These are phyloP conservation scores for Morelia viridis DNA, from an alignment of 2,797 vertebrate genomes.

Conservation along the genomic window DNA sequence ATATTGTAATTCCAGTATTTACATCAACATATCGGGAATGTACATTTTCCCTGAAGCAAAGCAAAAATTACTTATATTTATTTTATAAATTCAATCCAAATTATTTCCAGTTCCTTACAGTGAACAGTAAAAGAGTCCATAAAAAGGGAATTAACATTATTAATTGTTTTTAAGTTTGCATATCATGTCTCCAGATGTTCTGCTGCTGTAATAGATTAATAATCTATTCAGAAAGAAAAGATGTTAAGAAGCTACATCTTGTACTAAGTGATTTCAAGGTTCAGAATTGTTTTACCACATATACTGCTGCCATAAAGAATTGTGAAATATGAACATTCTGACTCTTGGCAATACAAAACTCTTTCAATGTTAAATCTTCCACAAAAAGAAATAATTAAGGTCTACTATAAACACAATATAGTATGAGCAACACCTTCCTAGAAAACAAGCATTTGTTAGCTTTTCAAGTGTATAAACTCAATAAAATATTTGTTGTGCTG, in stretches of 20 bases:
- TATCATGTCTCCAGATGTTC: not conserved
- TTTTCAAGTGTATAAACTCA: slow-evolving; percentile 42
- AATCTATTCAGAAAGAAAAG: not conserved
- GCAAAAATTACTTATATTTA: not conserved
- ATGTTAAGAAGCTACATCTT: slow-evolving; percentile 30
- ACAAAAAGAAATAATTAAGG: slow-evolving; percentile 10
- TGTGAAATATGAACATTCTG: slow-evolving; percentile 25
- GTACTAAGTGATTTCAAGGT: slow-evolving; percentile 5
- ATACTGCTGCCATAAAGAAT: slow-evolving; percentile 25
- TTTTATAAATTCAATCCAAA: not conserved
- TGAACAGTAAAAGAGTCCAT: slow-evolving; percentile 7
- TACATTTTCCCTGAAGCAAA: slow-evolving; percentile 13
- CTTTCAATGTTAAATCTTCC: slow-evolving; percentile 2
- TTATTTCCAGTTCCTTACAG: not conserved
- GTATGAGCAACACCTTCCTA: not conserved
- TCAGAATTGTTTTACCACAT: slow-evolving; percentile 42
- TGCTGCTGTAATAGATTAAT: not conserved
- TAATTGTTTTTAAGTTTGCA: slow-evolving; percentile 22
- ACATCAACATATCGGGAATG: not conserved
- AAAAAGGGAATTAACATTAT: slow-evolving; percentile 28
- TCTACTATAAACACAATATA: not conserved
- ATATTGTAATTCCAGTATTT: not conserved
- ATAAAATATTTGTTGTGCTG: slow-evolving; percentile 39
- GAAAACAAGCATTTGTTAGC: slow-evolving; percentile 27
- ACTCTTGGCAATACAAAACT: slow-evolving; percentile 10